A percentile compares a stretch with the other conserved stretches of the same genome.
These are phyloP conservation scores for Arothron firmamentum DNA, from an alignment of 2,113 vertebrate species.

Conservation along the genomic window DNA sequence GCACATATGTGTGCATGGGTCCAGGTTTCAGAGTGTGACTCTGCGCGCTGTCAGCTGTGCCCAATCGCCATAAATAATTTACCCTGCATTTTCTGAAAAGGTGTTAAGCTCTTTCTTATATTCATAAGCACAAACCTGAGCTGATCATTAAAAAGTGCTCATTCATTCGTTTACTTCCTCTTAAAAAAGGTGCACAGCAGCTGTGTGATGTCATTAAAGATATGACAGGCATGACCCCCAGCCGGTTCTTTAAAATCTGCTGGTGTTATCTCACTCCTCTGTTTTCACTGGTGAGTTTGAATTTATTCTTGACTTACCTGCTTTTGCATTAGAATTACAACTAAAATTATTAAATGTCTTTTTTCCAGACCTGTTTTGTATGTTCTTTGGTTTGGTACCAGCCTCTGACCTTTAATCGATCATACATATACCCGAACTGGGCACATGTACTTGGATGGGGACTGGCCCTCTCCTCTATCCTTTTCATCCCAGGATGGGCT, in stretches of 20 bases:
- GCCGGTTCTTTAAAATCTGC: conserved; percentile 68
- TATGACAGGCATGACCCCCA: conserved; percentile 65
- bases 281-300: conserved; percentile 62
- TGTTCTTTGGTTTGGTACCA: conserved; percentile 65
- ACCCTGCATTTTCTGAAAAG: not conserved
- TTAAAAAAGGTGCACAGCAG: conserved; percentile 55
- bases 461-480: conserved; percentile 64
- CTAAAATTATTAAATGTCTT: not conserved
- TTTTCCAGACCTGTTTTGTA: conserved; percentile 57
- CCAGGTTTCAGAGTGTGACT: not conserved
- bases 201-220: conserved; percentile 65
- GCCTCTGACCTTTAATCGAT: conserved; percentile 70
- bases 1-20: not conserved
- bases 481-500: conserved; percentile 54
- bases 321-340: not conserved
- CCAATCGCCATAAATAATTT: not conserved
- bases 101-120: not conserved
- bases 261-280: conserved; percentile 73
- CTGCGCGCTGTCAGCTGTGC: too few relatives aligned
- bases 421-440: conserved; percentile 70
- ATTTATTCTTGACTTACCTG: not conserved
- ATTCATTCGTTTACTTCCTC: not conserved
- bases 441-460: conserved; percentile 63
- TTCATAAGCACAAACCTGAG: not conserved
- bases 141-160: not conserved